phyloP scores from a whole-genome alignment of 2,797 vertebrate genomes.

The Centropyge bicolor region DNA sequence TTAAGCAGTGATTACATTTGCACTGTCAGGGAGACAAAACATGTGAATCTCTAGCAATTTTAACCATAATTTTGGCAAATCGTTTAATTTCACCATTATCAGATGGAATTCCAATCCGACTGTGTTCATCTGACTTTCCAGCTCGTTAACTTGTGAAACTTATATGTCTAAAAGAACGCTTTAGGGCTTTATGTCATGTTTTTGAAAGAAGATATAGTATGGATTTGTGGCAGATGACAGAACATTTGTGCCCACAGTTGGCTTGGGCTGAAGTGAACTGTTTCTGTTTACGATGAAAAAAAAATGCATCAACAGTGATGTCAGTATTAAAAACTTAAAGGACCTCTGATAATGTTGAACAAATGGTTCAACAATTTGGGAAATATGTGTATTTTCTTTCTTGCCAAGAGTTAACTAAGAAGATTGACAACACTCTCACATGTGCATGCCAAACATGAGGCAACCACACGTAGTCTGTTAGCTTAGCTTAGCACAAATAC shows the following conservation, averaged over 20 bases:
- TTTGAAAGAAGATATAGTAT: conserved; percentile 29
- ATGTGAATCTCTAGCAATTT: conserved; percentile 63
- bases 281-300: not conserved
- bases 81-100: conserved; percentile 59
- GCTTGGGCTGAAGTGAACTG: not conserved
- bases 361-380: not conserved
- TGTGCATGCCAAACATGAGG: not conserved
- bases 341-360: not conserved
- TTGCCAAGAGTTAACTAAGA: not conserved
- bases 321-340: not conserved
- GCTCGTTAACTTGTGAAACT: conserved; percentile 51
- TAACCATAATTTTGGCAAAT: conserved; percentile 45
- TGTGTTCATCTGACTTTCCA: conserved; percentile 53
- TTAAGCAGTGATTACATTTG: conserved; percentile 69
- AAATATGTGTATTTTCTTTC: not conserved
- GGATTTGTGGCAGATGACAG: conserved; percentile 24
- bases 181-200: conserved; percentile 11
- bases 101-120: conserved; percentile 55
- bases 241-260: not conserved
- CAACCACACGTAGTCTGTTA: not conserved
- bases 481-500: not conserved
- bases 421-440: not conserved
- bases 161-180: conserved; percentile 21
- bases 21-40: conserved; percentile 69
- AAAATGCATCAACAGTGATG: not conserved